phyloP scores from a whole-genome alignment of 2,113 vertebrate genomes.

The Esox niger region DNA sequence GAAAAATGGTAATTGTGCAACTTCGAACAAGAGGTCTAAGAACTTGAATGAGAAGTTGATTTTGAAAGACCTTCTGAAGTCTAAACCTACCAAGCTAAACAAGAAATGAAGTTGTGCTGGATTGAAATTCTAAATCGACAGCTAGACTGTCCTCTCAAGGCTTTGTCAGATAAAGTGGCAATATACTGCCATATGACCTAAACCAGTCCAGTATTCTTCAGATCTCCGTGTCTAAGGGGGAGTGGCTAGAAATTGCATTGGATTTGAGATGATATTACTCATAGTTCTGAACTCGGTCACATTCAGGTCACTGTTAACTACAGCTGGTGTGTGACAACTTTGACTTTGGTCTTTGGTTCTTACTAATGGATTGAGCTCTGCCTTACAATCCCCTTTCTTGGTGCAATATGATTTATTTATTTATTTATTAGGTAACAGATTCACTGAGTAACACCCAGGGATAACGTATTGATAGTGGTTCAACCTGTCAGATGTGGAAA shows the following conservation, averaged over 20 bases:
- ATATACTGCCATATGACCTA: too few relatives aligned
- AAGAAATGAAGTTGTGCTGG: conserved; percentile 1
- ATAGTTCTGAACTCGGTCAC: neutral
- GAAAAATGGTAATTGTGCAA: neutral
- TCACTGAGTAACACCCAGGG: too few relatives aligned
- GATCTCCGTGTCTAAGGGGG: too few relatives aligned
- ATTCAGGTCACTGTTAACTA: neutral
- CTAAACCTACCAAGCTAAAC: conserved; percentile 27
- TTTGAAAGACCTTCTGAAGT: conserved; percentile 32
- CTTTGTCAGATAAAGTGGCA: neutral
- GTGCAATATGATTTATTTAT: too few relatives aligned
- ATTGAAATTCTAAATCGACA: neutral
- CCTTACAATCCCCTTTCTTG: neutral
- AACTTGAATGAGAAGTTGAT: conserved; percentile 13
- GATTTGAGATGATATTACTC: neutral
- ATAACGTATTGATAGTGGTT: too few relatives aligned
- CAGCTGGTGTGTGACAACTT: neutral
- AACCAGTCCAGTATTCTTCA: too few relatives aligned
- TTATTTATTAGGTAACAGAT: too few relatives aligned
- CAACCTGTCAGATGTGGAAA: too few relatives aligned
- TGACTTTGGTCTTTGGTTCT: neutral
- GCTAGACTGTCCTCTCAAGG: too few relatives aligned
- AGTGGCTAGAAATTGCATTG: too few relatives aligned
- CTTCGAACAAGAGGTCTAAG: neutral
- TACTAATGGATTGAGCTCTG: neutral